Evolutionary conservation across 2,888 invertebrate species (phyloP), one percentile per base, ranked within the genome.

Genomic region (Acronicta psi): DNA sequence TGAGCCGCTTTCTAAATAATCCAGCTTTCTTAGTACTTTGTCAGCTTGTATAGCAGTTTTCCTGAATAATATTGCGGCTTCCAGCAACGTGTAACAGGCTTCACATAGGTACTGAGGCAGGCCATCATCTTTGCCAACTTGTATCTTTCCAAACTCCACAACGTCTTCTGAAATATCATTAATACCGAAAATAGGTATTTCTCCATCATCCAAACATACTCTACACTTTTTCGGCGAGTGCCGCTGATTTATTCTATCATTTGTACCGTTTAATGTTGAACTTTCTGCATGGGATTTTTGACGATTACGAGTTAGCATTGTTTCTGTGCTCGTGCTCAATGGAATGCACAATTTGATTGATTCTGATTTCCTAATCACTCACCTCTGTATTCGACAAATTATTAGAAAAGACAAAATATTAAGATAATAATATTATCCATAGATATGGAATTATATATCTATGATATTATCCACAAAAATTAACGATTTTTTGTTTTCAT

Each of bases 21-120:
- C 9, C 8, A 2, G 11, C 11, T 31, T 53, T 17, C 25, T 62
- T 5, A 78, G 63, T 8, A 62, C 38, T 20, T 66, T 23, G 1
- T 78, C 67, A 14, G 80, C 59, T 43, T 55, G 63, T 50, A 69
- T 58, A 5, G 79, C 81, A 0, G 59, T 71, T 34, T 64, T 57
- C 34, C 80, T 67, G 41, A 83, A 81, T n/a, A 66, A 13, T 5
- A 77, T 66, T 13, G 79, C 81, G 1, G 70, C 56, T 51, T 69
- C 57, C 2, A 82, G 58, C 16, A 77, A 40, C 2, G 58, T 47
- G 41, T 49, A 37, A 34, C 81, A 83, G 13, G 38, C 20, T 14
- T 62, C 56, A 44, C 82, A 82, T 36, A 82, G 18, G 51, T 69
- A 65, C 44, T 81, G 75, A 0, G 82, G 82, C 2, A 69, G 54